Percentiles rank a stretch among this genome's conserved stretches.
These are phyloP conservation scores for Paralichthys olivaceus DNA, from an alignment of 2,113 vertebrate genomes.

Conservation along the genomic window DNA sequence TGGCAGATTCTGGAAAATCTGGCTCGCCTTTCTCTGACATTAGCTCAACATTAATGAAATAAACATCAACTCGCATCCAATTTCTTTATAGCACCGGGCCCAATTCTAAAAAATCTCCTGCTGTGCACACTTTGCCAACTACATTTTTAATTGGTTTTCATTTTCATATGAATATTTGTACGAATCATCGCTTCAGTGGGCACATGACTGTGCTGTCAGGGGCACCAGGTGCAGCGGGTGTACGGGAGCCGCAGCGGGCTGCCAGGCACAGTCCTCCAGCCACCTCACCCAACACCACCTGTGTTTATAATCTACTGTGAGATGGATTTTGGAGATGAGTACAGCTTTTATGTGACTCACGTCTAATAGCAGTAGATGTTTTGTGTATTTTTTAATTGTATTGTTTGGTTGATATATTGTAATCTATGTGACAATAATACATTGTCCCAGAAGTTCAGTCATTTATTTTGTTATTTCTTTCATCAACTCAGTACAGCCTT, in stretches of 20 bases:
- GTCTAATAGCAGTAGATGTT: too few species aligned
- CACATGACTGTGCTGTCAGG: conserved; percentile 1
- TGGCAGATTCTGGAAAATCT: conserved; percentile 14
- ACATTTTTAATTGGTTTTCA: neutral
- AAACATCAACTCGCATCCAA: neutral
- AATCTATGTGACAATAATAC: too few species aligned
- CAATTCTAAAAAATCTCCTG: neutral
- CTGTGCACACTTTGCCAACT: neutral
- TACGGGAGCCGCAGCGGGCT: too few species aligned
- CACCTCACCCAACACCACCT: neutral
- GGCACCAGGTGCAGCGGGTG: neutral
- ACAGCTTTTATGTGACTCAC: too few species aligned
- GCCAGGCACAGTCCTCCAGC: neutral
- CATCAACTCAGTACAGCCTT: too few species aligned
- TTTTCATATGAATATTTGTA: neutral
- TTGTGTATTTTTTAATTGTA: too few species aligned
- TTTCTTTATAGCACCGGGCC: neutral
- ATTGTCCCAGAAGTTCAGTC: too few species aligned
- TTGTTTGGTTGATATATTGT: too few species aligned
- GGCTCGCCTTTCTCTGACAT: neutral
- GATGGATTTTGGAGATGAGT: too few species aligned
- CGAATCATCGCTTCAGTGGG: neutral
- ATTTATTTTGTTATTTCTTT: too few species aligned
- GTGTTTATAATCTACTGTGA: neutral
- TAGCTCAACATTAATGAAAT: neutral